Base-by-base conservation (phyloP, 2,797 vertebrate genomes). In the Moxostoma hubbsi region DNA sequence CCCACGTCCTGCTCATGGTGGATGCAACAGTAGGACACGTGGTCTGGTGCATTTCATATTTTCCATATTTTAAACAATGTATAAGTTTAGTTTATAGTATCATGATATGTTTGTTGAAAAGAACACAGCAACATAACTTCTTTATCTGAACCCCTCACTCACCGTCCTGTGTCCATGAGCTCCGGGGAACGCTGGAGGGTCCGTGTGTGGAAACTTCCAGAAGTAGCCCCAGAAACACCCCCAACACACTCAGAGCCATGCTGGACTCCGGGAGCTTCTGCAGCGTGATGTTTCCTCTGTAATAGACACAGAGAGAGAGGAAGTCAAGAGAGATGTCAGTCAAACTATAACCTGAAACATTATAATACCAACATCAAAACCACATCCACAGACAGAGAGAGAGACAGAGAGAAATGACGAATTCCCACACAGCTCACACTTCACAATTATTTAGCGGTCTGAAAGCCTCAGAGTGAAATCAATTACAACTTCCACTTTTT, bases 121-220 rank as follows among this genome's bases (percentile, higher is more conserved):
- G 24, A 24, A 24, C n/a, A n/a, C n/a, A n/a, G n/a, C n/a, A n/a
- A n/a, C n/a, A n/a, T 24, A 24, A 24, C 18, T 24, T 24, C 18
- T 24, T 24, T 51, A 11, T 51, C 0, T 61, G 2, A 59, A 50
- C 55, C 24, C 59, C 12, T 54, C 9, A 88, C 92, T 43, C 94
- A 98, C 98, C 97, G 92, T 94, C 93, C 80, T 94, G 94, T 77
- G 94, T 96, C 97, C 97, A 98, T 16, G 95, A 96, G 67, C 95
- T 96, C 77, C 98, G 93, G 2, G 97, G 96, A 43, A 94, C 86
- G 53, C 89, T 89, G 66, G 93, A 92, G 4, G 96, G 96, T 9
- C 95, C 96, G 15, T 97, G 96, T 0, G 95, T 93, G 80, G 92
- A 88, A 6, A 93, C 92, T 76, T 94, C 93, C 8, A 98, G 84